These are phyloP conservation scores for Drosophila niveifrons DNA, from an alignment of 2,888 invertebrate species.

Conservation along the genomic window DNA sequence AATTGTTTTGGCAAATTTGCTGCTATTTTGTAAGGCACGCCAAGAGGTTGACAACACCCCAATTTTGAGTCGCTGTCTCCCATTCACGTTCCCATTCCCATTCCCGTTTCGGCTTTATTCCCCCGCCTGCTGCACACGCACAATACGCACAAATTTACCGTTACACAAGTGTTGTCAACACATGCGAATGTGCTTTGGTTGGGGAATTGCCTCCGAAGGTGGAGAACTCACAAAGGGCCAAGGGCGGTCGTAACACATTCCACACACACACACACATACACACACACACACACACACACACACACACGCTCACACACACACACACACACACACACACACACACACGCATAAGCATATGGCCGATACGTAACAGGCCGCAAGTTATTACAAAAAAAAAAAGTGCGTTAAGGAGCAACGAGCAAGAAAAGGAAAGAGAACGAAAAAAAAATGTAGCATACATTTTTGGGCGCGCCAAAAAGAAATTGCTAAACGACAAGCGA, in stretches of 20 bases:
- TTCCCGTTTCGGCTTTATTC: background rate
- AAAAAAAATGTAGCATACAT: conserved; percentile 54
- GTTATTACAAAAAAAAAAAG: conserved; percentile 64
- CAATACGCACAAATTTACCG: conserved; percentile 79
- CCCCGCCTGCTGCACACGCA: conserved; percentile 53
- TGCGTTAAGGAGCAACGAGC: background rate
- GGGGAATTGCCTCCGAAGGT: conserved; percentile 21
- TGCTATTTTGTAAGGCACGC: conserved; percentile 71
- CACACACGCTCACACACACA: conserved; percentile 24
- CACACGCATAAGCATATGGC: conserved; percentile 41
- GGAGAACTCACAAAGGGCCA: background rate
- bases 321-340: conserved; percentile 26
- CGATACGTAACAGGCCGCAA: conserved; percentile 76
- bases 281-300: conserved; percentile 30
- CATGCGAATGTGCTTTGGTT: conserved; percentile 61
- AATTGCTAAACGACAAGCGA: conserved; percentile 50
- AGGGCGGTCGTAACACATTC: conserved; percentile 44
- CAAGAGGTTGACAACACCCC: conserved; percentile 54
- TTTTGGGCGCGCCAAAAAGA: conserved; percentile 51
- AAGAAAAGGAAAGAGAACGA: background rate
- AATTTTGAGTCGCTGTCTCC: conserved; percentile 22
- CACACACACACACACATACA: conserved; percentile 26
- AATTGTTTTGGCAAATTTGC: conserved; percentile 84
- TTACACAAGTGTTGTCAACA: conserved; percentile 80
- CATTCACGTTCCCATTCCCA: too few species aligned